Base-by-base conservation (phyloP, 1,140 invertebrate genomes). In the Macrosteles quadrilineatus region DNA sequence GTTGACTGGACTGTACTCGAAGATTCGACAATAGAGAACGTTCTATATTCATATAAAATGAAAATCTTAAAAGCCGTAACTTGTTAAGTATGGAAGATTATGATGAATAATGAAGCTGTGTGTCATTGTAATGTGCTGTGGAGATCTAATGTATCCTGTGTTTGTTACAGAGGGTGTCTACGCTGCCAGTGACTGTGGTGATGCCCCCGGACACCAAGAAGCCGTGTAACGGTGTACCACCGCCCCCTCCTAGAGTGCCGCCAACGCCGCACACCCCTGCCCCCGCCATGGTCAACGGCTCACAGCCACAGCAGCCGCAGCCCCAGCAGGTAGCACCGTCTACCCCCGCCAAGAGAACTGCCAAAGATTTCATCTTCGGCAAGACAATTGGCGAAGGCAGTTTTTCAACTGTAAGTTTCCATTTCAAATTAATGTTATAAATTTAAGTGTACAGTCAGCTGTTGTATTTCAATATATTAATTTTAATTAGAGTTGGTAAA, bases 311-410 rank as follows among this genome's bases (percentile, higher is more conserved):
- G 4, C 23, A 68, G 40, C 32, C 4, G 4, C 4, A 36, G 32
- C 4, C 4, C n/a, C 9, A 40, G 29, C 14, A 32, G 50, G 23
- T 32, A 59, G 53, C 32, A 17, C 65, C 29, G 9, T 36, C 23
- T 68, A 64, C 80, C 79, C 47, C 77, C 78, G 80, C 76, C 59
- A 94, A 93, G 77, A 86, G 88, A 74, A 87, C 86, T 9, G 85
- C 91, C n/a, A 88, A 90, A 75, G 96, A 98, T 81, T 98, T 94
- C 80, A 92, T 95, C 73, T 98, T 98, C 84, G 94, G 95, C 31
- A 97, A 96, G 84, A 86, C 95, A 65, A 93, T 98, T 75, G 97
- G 96, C 70, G 95, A 98, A 83, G 97, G 97, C 68, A 97, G 96
- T 79, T 98, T 95, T 81, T 97, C 96, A 72, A 96, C 92, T 53